phyloP scores from a whole-genome alignment of 2,113 vertebrate genomes.

The Catharus bicknelli region DNA sequence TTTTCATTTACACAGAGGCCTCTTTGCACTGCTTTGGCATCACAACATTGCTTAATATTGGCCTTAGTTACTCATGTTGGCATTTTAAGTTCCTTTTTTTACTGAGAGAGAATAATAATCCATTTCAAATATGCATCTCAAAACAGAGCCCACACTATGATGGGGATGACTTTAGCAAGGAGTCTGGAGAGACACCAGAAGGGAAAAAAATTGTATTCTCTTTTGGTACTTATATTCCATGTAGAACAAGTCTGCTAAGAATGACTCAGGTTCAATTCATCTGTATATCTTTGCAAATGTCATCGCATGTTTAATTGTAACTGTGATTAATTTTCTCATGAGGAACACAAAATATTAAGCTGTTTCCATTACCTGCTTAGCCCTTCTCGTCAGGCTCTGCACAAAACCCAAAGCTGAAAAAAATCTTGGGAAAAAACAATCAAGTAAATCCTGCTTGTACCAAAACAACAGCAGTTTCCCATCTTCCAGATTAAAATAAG shows the following conservation, averaged over 20 bases:
- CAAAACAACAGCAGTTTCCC: neutral
- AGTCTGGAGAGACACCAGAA: constrained; percentile 15
- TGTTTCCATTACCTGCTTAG: neutral
- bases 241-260: neutral
- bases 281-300: constrained; percentile 23
- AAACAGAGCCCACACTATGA: neutral
- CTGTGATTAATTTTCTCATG: constrained; percentile 28
- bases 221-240: constrained; percentile 1
- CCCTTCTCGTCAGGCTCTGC: neutral
- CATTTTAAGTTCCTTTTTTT: neutral
- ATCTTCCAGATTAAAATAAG: neutral
- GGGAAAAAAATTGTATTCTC: constrained; percentile 25
- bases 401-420: neutral
- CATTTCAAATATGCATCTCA: neutral
- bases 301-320: constrained; percentile 29
- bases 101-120: neutral
- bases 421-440: neutral
- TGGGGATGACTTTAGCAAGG: constrained; percentile 18
- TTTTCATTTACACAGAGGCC: constrained; percentile 46
- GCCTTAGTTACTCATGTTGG: neutral
- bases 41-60: constrained; percentile 23
- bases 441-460: neutral
- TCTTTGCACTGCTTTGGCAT: constrained; percentile 24
- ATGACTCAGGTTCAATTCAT: neutral
- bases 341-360: neutral